Percentiles rank a stretch among this genome's conserved stretches.
phyloP scores from a whole-genome alignment of 2,888 invertebrate species.

The Belgica antarctica region DNA sequence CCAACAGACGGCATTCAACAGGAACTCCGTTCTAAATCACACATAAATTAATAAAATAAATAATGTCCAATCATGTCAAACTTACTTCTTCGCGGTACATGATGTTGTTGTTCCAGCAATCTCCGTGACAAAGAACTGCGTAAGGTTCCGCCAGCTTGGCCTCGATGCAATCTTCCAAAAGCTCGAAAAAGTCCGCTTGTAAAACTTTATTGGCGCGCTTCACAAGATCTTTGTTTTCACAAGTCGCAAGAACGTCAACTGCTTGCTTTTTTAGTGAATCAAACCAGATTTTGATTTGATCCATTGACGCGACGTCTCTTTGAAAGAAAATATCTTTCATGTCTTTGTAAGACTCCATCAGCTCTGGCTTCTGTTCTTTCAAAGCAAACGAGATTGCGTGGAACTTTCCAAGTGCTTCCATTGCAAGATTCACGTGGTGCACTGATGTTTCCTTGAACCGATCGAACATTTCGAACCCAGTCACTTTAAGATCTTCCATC shows the following conservation, averaged over 20 bases:
- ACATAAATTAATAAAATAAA: neutral
- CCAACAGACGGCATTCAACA: slow-evolving; percentile 47
- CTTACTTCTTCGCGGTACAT: slow-evolving; percentile 42
- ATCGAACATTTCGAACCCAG: slow-evolving; percentile 40
- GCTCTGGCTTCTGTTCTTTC: slow-evolving; percentile 41
- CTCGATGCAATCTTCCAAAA: slow-evolving; percentile 41
- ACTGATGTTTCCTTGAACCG: slow-evolving; percentile 32
- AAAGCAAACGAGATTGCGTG: slow-evolving; percentile 45
- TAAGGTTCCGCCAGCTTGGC: slow-evolving; percentile 44
- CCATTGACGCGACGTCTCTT: neutral
- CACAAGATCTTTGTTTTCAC: slow-evolving; percentile 22
- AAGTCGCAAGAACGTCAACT: neutral
- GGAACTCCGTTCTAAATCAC: no score
- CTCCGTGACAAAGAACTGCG: slow-evolving; percentile 45
- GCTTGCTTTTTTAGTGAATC: slow-evolving; percentile 47
- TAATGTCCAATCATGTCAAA: slow-evolving; percentile 3
- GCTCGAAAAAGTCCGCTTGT: slow-evolving; percentile 46
- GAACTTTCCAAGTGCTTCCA: slow-evolving; percentile 43
- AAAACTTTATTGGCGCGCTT: slow-evolving; percentile 41
- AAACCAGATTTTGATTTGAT: slow-evolving; percentile 46
- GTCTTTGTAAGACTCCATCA: slow-evolving; percentile 39
- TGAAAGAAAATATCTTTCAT: neutral
- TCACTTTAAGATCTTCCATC: slow-evolving; percentile 44
- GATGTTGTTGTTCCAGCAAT: slow-evolving; percentile 45
- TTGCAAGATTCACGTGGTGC: slow-evolving; percentile 35